Conservation (phyloP, 2,113 vertebrate genomes). For the Lycocorax pyrrhopterus region DNA sequence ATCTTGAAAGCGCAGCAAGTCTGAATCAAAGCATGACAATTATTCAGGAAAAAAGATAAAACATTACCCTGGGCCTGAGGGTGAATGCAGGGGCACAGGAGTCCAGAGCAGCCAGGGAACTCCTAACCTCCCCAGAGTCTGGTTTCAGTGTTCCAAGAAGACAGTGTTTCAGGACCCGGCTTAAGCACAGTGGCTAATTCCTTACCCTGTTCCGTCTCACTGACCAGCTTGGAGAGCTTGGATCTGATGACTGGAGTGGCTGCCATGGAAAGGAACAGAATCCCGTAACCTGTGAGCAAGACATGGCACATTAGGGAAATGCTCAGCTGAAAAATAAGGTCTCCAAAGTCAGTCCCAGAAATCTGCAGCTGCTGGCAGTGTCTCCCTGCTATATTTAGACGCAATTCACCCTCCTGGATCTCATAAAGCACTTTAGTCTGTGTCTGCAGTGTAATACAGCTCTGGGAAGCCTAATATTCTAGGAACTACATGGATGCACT, state of each 20-base stretch:
- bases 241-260: conserved; percentile 86
- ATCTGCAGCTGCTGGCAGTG: background rate
- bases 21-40: background rate
- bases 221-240: conserved; percentile 90
- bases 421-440: background rate
- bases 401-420: background rate
- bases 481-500: background rate
- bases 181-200: background rate
- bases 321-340: background rate
- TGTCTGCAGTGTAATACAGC: background rate
- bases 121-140: background rate
- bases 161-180: background rate
- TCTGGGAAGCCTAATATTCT: background rate
- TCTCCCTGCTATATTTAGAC: background rate
- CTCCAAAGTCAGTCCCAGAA: background rate
- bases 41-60: background rate
- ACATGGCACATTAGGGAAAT: background rate
- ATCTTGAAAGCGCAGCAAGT: background rate
- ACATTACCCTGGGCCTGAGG: background rate
- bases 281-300: conserved; percentile 80
- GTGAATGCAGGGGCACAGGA: background rate
- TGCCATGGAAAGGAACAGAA: conserved; percentile 85
- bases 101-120: background rate
- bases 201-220: conserved; percentile 85
- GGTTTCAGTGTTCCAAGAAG: background rate